These are phyloP conservation scores for Leucophenga maculata DNA, from an alignment of 2,888 invertebrate genomes.

Conservation along the genomic window DNA sequence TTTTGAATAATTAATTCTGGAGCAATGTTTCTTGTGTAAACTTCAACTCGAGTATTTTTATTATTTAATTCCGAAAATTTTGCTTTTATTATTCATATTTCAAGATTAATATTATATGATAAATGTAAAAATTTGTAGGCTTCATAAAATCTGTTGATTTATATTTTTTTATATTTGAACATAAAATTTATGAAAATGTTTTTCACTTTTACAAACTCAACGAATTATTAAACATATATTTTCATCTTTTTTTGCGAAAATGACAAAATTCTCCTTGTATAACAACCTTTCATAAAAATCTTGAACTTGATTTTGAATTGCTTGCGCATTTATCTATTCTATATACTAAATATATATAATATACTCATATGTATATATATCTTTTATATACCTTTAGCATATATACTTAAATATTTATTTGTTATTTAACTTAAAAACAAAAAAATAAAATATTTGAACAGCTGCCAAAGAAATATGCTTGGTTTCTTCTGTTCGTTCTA, in stretches of 20 bases:
- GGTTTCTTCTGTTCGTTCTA: slow-evolving; percentile 38
- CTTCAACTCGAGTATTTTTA: too few relatives aligned
- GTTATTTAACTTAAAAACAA: slow-evolving; percentile 38
- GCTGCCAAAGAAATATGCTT: slow-evolving; percentile 52
- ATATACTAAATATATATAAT: slow-evolving; percentile 14
- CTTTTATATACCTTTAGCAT: slow-evolving; percentile 37
- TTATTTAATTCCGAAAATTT: too few relatives aligned
- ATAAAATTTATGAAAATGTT: not conserved
- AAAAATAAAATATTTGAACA: slow-evolving; percentile 55
- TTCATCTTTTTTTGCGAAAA: not conserved
- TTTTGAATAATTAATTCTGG: too few relatives aligned
- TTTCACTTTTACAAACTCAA: not conserved
- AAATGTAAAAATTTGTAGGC: too few relatives aligned
- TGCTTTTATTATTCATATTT: too few relatives aligned
- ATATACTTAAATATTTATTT: slow-evolving; percentile 45
- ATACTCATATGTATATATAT: slow-evolving; percentile 26
- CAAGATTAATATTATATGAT: too few relatives aligned
- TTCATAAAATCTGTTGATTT: too few relatives aligned
- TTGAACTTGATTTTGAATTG: slow-evolving; percentile 59
- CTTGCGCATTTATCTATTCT: slow-evolving; percentile 29
- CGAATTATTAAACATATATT: too few relatives aligned
- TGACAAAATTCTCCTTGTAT: slow-evolving; percentile 5
- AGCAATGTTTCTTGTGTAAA: too few relatives aligned
- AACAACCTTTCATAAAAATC: slow-evolving; percentile 39
- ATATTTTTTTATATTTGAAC: too few relatives aligned